A percentile compares a stretch with the other conserved stretches of the same genome.
phyloP scores from a whole-genome alignment of 2,888 invertebrate species.

The Chelonus formosanus region DNA sequence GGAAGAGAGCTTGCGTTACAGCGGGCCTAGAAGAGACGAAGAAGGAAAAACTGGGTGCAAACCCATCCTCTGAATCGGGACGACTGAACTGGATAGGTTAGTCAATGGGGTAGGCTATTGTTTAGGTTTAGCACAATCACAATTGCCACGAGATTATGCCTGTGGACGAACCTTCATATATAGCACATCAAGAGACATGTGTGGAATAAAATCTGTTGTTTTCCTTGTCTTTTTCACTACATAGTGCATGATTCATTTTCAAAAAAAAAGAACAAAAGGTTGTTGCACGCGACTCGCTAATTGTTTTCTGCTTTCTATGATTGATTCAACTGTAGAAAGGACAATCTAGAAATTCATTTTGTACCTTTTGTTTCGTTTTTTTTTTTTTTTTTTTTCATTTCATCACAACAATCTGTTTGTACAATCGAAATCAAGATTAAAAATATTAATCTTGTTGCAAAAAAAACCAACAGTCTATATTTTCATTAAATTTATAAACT shows the following conservation, averaged over 20 bases:
- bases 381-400: no score
- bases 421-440: no score
- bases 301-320: background rate
- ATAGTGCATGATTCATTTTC: slow-evolving; percentile 2
- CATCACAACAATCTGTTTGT: background rate
- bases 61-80: slow-evolving; percentile 30
- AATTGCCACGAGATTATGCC: slow-evolving; percentile 44
- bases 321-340: no score
- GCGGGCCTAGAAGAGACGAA: slow-evolving; percentile 18
- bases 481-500: no score
- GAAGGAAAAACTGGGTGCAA: slow-evolving; percentile 21
- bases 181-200: background rate
- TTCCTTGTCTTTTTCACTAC: slow-evolving; percentile 1
- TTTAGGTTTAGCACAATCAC: slow-evolving; percentile 55
- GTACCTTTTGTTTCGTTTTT: background rate
- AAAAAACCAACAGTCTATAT: no score
- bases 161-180: slow-evolving; percentile 3
- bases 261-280: background rate
- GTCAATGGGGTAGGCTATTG: slow-evolving; percentile 50
- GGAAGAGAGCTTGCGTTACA: slow-evolving; percentile 40
- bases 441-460: no score
- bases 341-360: no score
- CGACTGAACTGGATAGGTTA: slow-evolving; percentile 38
- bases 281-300: background rate
- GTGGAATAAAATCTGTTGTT: slow-evolving; percentile 7